phyloP scores from a whole-genome alignment of 1,140 invertebrate genomes.

The Chrysopa pallens region DNA sequence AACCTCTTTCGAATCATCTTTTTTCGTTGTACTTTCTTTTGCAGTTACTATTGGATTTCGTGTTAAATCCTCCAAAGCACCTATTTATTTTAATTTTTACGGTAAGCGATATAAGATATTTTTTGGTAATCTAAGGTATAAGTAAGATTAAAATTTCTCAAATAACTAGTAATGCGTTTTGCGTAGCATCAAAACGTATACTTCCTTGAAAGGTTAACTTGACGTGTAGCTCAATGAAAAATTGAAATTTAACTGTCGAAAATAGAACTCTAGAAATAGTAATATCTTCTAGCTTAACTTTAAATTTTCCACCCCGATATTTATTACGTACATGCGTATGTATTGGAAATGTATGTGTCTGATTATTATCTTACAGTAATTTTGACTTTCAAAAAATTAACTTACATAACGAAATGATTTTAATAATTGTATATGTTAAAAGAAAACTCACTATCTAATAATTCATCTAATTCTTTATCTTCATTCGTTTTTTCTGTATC shows the following conservation, averaged over 20 bases:
- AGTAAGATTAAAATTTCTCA: neutral
- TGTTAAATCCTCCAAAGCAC: conserved; percentile 35
- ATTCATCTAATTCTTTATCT: conserved; percentile 24
- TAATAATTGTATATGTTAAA: neutral
- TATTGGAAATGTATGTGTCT: neutral
- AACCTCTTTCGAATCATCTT: conserved; percentile 9
- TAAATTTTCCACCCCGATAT: no score
- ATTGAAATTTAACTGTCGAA: neutral
- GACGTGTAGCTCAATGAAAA: no score
- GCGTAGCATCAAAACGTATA: neutral
- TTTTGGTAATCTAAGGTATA: neutral
- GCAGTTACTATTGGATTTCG: conserved; percentile 16
- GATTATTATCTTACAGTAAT: neutral
- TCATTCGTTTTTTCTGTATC: conserved; percentile 1
- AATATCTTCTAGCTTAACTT: no score
- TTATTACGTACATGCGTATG: neutral
- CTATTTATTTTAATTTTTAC: conserved; percentile 14
- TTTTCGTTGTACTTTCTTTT: conserved; percentile 9
- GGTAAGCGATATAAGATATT: neutral
- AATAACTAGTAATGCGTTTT: neutral
- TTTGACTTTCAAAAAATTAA: neutral
- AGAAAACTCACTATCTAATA: conserved; percentile 22
- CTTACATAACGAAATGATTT: neutral
- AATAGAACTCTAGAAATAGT: no score
- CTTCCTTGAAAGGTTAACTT: neutral